phyloP scores from a whole-genome alignment of 2,113 vertebrate genomes.

The Acanthisitta chloris region DNA sequence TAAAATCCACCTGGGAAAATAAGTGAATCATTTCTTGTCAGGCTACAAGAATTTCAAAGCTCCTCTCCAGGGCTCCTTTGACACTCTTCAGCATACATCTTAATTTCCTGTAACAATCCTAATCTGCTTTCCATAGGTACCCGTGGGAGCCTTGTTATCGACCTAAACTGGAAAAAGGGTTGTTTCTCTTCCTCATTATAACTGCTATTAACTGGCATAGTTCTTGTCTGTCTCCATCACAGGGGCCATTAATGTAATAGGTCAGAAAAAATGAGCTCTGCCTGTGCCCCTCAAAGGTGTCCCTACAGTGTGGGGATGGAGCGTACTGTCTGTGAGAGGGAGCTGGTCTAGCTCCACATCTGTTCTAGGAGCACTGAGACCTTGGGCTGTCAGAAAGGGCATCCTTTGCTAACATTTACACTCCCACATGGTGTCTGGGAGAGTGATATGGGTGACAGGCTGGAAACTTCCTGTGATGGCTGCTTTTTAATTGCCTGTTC shows the following conservation, averaged over 20 bases:
- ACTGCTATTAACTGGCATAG: background rate
- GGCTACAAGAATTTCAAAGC: background rate
- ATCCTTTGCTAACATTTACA: background rate
- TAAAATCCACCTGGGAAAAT: conserved; percentile 3
- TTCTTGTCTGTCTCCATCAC: background rate
- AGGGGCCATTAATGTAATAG: background rate
- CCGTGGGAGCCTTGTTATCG: conserved; percentile 31
- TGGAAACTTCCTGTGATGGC: background rate
- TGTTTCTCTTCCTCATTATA: conserved; percentile 16
- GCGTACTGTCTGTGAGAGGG: accelerated
- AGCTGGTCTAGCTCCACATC: background rate
- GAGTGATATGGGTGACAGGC: background rate
- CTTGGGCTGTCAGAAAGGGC: background rate
- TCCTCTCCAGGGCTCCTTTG: background rate
- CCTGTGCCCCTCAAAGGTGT: background rate
- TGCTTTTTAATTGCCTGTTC: background rate
- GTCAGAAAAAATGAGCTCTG: background rate
- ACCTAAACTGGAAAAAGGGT: conserved; percentile 38
- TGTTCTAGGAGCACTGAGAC: background rate
- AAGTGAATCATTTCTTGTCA: conserved; percentile 15
- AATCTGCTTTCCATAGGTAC: background rate
- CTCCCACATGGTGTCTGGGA: accelerated
- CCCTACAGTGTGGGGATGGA: accelerated
- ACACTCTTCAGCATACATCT: background rate
- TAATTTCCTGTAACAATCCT: conserved; percentile 44